Base-by-base conservation (phyloP, 2,113 vertebrate genomes). In the Sander lucioperca region DNA sequence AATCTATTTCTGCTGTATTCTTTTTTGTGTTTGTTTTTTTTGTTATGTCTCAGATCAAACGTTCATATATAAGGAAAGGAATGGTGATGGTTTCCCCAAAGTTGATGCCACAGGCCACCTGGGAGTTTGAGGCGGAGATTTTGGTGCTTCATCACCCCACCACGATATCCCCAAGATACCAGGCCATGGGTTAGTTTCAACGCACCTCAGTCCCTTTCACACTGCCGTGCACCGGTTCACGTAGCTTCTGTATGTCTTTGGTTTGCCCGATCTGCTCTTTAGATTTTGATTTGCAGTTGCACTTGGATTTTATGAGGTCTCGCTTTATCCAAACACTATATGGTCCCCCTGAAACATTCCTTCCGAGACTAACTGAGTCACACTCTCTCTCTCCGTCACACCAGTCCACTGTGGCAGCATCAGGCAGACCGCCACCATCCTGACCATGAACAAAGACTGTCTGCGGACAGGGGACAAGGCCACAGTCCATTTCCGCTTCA, bases 111-210 rank as follows among this genome's bases (percentile, higher is more conserved):
- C 97, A 97, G 88, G 98, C 98, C 0, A 98, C 96, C 0, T 99
- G 98, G 98, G 97, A 99, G 91, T 99, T 99, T 89, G 97, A 99
- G 92, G 97, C 97, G 0, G 98, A 99, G 93, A 99, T 99, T 85
- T 93, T 98, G 50, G 97, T 98, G 67, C 95, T 98, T 3, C 97
- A 99, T 87, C 98, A 99, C 69, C 97, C 98, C 13, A 99, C 98
- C 66, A 99, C 97, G 8, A 99, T 99, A 87, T 97, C 97, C 33
- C 98, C 98, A 0, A 95, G 97, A 39, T 99, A 99, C 86, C 98
- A 99, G 93, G 98, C 98, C 77, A 99, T 99, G 98, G 98, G 98
- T 99, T 80, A 2, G 95, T 78, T 4, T 39, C 21, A 16, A 5
- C 74, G 39, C 47, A 14, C 1, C 27, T 12, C 13, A 19, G 8